These are phyloP conservation scores for Prunella himalayana DNA, from an alignment of 2,113 vertebrate genomes.

Conservation along the genomic window DNA sequence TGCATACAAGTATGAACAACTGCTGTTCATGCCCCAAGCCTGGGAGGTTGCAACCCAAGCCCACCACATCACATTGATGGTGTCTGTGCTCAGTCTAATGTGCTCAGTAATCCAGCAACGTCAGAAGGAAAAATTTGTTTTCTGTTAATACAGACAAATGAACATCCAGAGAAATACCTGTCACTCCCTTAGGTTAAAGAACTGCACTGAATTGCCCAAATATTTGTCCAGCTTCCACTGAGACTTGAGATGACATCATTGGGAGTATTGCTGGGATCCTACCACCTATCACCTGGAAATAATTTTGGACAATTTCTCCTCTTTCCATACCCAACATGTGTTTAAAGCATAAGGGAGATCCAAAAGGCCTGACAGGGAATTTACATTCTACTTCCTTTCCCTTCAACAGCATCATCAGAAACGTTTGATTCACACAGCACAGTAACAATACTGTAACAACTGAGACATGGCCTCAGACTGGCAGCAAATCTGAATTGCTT, in stretches of 20 bases:
- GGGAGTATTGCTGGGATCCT: background rate
- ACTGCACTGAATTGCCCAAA: background rate
- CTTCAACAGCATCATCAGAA: background rate
- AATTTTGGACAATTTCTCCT: background rate
- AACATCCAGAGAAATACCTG: background rate
- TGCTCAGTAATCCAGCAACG: fast-evolving
- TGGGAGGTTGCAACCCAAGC: background rate
- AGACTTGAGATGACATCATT: background rate
- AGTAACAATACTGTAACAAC: background rate
- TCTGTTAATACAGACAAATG: background rate
- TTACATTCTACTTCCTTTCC: background rate
- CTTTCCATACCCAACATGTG: background rate
- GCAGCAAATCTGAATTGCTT: too few relatives aligned
- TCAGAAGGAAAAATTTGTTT: background rate
- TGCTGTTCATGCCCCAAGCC: background rate
- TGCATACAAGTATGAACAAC: background rate
- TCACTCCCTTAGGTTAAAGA: background rate
- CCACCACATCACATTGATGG: too few relatives aligned
- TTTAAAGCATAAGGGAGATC: background rate
- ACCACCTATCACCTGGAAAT: background rate
- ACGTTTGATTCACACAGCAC: background rate
- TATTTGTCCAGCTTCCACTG: background rate
- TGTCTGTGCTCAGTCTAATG: background rate
- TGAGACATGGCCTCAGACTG: background rate
- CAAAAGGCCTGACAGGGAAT: background rate